Percentiles rank a stretch among this genome's conserved stretches.
phyloP scores from a whole-genome alignment of 2,113 vertebrate genomes.

The Polypterus senegalus region DNA sequence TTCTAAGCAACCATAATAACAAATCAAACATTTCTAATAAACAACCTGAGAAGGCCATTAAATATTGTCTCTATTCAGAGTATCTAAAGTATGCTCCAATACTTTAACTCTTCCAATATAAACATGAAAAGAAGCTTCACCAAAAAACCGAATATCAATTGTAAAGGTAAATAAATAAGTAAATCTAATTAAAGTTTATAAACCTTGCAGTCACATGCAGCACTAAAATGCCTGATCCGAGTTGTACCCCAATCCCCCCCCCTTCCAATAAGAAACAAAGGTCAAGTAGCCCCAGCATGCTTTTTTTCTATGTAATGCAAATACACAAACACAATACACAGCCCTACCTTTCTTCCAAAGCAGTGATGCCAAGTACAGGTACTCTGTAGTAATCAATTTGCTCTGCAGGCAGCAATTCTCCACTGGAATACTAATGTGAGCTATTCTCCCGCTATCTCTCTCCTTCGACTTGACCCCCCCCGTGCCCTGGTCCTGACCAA shows the following conservation, averaged over 20 bases:
- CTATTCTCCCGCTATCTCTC: constrained; percentile 40
- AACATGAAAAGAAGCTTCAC: no score
- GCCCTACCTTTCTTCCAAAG: constrained; percentile 80
- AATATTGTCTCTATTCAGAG: no score
- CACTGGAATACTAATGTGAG: constrained; percentile 85
- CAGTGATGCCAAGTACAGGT: constrained; percentile 88
- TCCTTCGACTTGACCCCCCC: constrained; percentile 73
- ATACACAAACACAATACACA: constrained; percentile 68
- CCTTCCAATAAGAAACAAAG: constrained; percentile 27
- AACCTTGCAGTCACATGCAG: no score
- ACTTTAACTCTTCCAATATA: no score
- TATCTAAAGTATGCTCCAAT: no score
- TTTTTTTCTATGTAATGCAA: constrained; percentile 58
- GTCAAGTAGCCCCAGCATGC: constrained; percentile 53
- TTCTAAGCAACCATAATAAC: no score
- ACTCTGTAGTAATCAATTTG: constrained; percentile 94
- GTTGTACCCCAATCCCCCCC: constrained; percentile 28
- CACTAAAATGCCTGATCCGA: constrained; percentile 28
- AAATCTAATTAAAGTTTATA: no score
- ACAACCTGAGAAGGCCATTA: no score
- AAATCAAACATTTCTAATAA: no score
- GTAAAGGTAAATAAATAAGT: no score
- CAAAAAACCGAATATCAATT: no score
- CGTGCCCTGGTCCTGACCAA: constrained; percentile 72
- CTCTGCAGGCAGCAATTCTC: constrained; percentile 81